Evolutionary conservation across 2,888 invertebrate genomes (phyloP), one percentile per base, ranked within the genome.

Genomic region (Asteroscopus sphinx): DNA sequence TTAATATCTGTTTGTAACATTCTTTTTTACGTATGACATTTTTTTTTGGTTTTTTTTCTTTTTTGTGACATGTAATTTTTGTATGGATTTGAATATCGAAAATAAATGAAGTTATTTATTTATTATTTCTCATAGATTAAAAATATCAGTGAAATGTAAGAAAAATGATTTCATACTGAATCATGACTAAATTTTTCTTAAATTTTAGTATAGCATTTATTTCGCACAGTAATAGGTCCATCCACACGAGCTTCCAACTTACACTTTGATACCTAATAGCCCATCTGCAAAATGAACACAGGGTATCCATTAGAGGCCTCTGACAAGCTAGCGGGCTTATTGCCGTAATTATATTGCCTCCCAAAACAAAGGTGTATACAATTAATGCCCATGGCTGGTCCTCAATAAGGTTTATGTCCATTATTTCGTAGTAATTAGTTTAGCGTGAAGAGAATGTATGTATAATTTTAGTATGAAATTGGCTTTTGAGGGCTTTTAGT

Each of bases 291-390:
- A 61, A 53, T 59, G 52, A 52, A 69, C 71, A 76, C 69, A 73
- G 79, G 73, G 78, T 80, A 73, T 88, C 90, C 91, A 92, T 92
- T 92, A 91, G 74, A 82, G 77, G 73, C 66, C 68, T 47, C 73
- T 80, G 79, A 77, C 76, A 80, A 73, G 75, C 77, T 74, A 74
- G 74, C 33, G 62, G 68, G 81, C 83, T 85, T 86, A 83, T 86
- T 82, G 79, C 62, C 73, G 76, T 91, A 91, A 91, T 92, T 86
- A 85, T 85, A 86, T 90, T 89, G 80, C 80, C 77, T 81, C 79
- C 68, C 68, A 78, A 64, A n/a, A 86, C 85, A 86, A 89, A 88
- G 73, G 86, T 87, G 84, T 83, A 79, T 77, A 79, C 82, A 82
- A 82, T 69, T 59, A 67, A 60, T 60, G 59, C 17, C 37, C 52